These are phyloP conservation scores for Lophotis ruficrista DNA, from an alignment of 2,113 vertebrate genomes.

Conservation along the genomic window DNA sequence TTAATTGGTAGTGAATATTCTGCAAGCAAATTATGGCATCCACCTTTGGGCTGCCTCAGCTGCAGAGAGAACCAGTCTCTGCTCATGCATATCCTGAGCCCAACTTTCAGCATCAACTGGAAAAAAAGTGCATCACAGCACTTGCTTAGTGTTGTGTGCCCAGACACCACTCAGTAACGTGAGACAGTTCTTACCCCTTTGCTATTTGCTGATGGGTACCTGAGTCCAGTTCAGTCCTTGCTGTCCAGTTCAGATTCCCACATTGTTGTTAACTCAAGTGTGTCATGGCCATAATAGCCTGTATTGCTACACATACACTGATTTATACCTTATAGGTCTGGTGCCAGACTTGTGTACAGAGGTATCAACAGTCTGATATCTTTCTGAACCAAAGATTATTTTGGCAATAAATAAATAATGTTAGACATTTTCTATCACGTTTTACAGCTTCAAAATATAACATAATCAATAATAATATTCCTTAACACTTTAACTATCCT, in stretches of 20 bases:
- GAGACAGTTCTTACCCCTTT: not conserved
- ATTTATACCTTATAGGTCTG: not conserved
- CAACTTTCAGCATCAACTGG: not conserved
- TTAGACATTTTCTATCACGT: not conserved
- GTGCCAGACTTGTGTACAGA: not conserved
- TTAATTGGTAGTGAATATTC: not conserved
- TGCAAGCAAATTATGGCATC: not conserved
- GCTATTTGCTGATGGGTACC: not conserved
- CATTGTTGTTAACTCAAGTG: not conserved
- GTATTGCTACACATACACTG: not conserved
- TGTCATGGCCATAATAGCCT: not conserved
- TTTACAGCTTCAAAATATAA: constrained; percentile 9
- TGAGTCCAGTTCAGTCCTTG: not conserved
- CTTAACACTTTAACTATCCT: not conserved
- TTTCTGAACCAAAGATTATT: constrained; percentile 9
- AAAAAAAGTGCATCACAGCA: not conserved
- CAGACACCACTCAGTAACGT: not conserved
- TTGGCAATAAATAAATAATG: not conserved
- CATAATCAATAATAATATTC: not conserved
- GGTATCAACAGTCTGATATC: not conserved
- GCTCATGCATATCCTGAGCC: not conserved
- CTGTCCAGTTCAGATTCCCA: not conserved
- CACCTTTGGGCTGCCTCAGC: not conserved
- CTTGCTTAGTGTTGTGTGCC: not conserved
- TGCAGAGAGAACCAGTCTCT: not conserved